A percentile compares a stretch with the other conserved stretches of the same genome.
phyloP scores from a whole-genome alignment of 2,888 invertebrate species.

The Drosophila meridiana region DNA sequence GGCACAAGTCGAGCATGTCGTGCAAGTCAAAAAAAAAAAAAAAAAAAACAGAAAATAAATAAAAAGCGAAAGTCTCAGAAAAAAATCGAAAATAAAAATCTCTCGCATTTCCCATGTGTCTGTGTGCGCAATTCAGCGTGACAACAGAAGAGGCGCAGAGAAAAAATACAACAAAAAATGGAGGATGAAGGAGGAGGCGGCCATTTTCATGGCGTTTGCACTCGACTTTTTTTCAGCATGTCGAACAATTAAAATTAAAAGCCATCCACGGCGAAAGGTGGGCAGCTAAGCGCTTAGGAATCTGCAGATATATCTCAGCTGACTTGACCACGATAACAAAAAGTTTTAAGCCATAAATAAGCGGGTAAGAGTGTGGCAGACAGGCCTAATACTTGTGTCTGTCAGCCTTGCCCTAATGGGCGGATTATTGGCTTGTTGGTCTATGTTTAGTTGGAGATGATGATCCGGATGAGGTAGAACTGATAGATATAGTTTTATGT shows the following conservation, averaged over 20 bases:
- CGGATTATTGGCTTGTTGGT: too few species aligned
- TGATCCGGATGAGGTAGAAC: too few species aligned
- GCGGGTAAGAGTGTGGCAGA: neutral
- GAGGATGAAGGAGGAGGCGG: neutral
- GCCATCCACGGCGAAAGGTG: constrained; percentile 4
- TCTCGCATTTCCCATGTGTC: constrained; percentile 3
- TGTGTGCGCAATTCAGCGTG: constrained; percentile 57
- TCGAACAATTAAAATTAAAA: constrained; percentile 45
- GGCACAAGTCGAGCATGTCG: constrained; percentile 43
- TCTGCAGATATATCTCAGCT: neutral
- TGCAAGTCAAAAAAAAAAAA: constrained; percentile 25
- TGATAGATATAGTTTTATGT: too few species aligned
- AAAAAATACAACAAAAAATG: constrained; percentile 1
- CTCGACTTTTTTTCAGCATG: neutral
- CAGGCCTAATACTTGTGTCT: neutral
- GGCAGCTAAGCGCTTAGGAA: neutral
- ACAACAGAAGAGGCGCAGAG: constrained; percentile 58
- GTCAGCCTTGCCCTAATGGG: neutral
- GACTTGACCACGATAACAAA: neutral
- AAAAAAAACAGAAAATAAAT: neutral
- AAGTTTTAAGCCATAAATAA: neutral
- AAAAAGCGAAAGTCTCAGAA: constrained; percentile 9
- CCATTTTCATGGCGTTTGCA: constrained; percentile 12
- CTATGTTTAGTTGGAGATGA: neutral
- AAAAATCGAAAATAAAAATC: constrained; percentile 18